Percentiles rank a stretch among this genome's conserved stretches.
These are phyloP conservation scores for Drosophila nikananu DNA, from an alignment of 1,140 invertebrate species.

Conservation along the genomic window DNA sequence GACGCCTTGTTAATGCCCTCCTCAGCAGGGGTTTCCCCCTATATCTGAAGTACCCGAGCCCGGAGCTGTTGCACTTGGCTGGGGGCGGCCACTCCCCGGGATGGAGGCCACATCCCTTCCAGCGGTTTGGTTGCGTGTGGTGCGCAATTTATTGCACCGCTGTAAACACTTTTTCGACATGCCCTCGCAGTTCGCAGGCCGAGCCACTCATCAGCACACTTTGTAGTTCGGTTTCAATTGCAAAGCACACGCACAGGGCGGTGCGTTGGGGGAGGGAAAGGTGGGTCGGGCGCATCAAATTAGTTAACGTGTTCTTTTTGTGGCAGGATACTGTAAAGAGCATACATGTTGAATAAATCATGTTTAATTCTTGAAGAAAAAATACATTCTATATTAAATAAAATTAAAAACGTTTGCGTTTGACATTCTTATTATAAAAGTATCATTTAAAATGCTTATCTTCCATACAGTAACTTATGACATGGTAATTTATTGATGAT, in stretches of 20 bases:
- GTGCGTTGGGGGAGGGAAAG: constrained; percentile 21
- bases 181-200: constrained; percentile 34
- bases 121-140: constrained; percentile 59
- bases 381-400: not conserved
- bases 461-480: too few species aligned
- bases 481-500: too few species aligned
- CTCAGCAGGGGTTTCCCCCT: not conserved
- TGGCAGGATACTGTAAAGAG: constrained; percentile 9
- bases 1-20: constrained; percentile 63
- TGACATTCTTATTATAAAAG: too few species aligned
- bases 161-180: constrained; percentile 70
- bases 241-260: constrained; percentile 61
- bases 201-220: constrained; percentile 51
- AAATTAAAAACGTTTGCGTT: too few species aligned
- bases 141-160: constrained; percentile 74
- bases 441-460: too few species aligned
- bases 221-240: constrained; percentile 81
- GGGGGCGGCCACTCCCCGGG: constrained; percentile 26
- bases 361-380: not conserved
- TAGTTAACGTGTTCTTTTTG: constrained; percentile 69
- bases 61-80: constrained; percentile 10
- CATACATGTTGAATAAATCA: not conserved
- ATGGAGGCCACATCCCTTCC: not conserved
- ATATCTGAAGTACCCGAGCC: not conserved
- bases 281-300: constrained; percentile 56